Conservation (phyloP, 2,888 invertebrate genomes). For the Heliconius erato region DNA sequence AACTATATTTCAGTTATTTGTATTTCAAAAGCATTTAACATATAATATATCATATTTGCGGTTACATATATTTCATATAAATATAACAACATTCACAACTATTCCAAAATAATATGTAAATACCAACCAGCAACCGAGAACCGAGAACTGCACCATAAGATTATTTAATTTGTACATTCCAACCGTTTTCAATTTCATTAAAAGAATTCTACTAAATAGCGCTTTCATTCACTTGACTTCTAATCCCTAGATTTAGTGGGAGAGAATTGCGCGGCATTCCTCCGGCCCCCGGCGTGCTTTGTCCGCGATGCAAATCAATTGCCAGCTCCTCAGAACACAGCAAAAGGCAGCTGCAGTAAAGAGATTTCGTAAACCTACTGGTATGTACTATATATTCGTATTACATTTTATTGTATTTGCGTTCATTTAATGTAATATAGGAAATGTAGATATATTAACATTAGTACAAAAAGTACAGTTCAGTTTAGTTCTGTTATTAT, state of each 20-base stretch:
- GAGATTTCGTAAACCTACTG: neutral
- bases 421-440: neutral
- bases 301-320: constrained; percentile 42
- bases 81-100: neutral
- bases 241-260: constrained; percentile 36
- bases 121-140: neutral
- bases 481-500: no score
- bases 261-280: constrained; percentile 42
- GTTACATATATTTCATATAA: no score
- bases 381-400: neutral
- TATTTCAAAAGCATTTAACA: no score
- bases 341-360: neutral
- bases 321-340: constrained; percentile 19
- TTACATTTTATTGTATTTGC: neutral
- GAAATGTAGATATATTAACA: neutral
- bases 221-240: constrained; percentile 43
- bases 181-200: constrained; percentile 33
- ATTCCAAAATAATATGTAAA: neutral
- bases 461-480: no score
- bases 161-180: constrained; percentile 34
- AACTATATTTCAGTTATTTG: no score
- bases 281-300: constrained; percentile 38
- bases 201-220: constrained; percentile 44
- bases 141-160: neutral
- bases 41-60: no score